These are phyloP conservation scores for Pachyuromys duprasi DNA, from an alignment of 2,797 vertebrate genomes.

Conservation along the genomic window DNA sequence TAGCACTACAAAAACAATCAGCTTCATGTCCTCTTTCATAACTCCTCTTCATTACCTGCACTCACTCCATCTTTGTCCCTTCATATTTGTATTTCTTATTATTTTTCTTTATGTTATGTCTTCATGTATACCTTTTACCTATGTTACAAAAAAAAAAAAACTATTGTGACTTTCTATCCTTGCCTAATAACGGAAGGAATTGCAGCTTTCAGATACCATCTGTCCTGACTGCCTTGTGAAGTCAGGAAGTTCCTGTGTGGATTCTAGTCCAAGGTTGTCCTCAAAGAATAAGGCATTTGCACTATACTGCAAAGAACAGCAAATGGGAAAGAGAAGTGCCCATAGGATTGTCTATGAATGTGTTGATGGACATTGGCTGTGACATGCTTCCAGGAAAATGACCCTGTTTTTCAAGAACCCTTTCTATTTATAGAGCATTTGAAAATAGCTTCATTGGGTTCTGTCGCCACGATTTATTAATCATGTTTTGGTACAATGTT, in stretches of 20 bases:
- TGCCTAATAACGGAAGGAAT: conserved; percentile 30
- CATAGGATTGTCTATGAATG: conserved; percentile 11
- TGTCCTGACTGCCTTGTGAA: neutral
- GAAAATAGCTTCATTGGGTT: conserved; percentile 62
- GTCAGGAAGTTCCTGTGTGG: neutral
- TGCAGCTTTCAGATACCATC: neutral
- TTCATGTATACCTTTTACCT: neutral
- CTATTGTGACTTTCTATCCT: neutral
- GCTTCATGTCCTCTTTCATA: neutral
- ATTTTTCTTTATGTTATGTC: neutral
- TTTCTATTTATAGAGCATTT: conserved; percentile 66
- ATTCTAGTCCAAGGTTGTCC: neutral
- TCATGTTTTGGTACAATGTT: conserved; percentile 54
- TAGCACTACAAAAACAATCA: neutral
- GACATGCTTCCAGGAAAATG: conserved; percentile 60
- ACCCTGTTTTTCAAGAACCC: conserved; percentile 51
- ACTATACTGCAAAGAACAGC: neutral
- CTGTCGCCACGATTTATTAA: conserved; percentile 40
- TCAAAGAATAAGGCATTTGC: conserved; percentile 33
- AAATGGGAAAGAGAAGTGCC: conserved; percentile 50
- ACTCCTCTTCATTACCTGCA: fast-evolving
- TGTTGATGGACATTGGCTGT: conserved; percentile 54
- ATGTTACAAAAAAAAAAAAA: neutral
- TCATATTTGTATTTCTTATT: neutral
- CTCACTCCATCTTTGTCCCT: neutral